Base-by-base conservation (phyloP, 2,113 vertebrate genomes). In the Cathartes aura region DNA sequence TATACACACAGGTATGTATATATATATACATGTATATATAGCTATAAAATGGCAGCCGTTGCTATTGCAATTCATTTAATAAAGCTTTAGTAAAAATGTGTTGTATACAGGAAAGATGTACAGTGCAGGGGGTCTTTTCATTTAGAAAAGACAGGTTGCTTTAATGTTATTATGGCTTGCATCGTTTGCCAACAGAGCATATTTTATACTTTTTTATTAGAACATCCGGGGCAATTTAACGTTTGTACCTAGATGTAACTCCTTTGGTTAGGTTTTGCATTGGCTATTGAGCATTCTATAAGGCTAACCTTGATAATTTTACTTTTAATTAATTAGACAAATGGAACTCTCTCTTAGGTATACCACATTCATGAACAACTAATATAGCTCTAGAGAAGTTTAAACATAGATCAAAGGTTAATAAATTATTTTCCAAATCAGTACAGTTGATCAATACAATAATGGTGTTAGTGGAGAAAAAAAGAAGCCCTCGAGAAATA, bases 51-150 rank as follows among this genome's bases (percentile, higher is more conserved):
- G 98, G 97, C 97, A 98, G 98, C 98, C 82, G 95, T 98, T 98
- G 98, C 99, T 99, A 98, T 98, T 99, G 98, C 98, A 98, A 98
- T 99, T 98, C 98, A 99, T 99, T 98, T 98, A 99, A 99, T 98
- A 98, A 98, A 98, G 99, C 99, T 99, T 98, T 99, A 99, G 98
- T 99, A 98, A 98, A 98, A 99, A 99, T 98, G 98, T 99, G 98
- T 99, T 99, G 99, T 99, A 98, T 99, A 98, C 99, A 98, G 98
- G 98, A 98, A 98, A 94, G 98, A 97, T 98, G 98, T 98, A 98
- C 97, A 99, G 98, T 95, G 98, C 99, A 99, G 98, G 98, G 95
- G 95, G 97, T 99, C 98, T 98, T 99, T 99, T 99, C 98, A 97
- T 97, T 97, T 98, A 96, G 98, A 99, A 98, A 98, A 99, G 98